Evolutionary conservation across 2,888 invertebrate species (phyloP).

Genomic region (Caenorhabditis auriculariae): DNA sequence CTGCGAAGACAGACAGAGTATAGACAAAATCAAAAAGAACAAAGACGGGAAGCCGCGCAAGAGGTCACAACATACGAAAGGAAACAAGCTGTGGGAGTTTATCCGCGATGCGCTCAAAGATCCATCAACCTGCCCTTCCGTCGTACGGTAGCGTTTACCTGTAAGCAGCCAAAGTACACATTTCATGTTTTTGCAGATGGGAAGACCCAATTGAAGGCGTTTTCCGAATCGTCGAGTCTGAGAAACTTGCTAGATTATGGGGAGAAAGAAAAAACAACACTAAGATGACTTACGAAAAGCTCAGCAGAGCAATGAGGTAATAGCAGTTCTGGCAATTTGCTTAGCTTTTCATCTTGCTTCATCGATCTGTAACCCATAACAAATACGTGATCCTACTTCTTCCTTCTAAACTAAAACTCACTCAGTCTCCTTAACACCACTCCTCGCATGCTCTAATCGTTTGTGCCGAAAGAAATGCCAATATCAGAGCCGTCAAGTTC

Average conservation of each 20-base stretch:
- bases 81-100: slow-evolving; percentile 78
- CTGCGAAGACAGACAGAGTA: background rate
- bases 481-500: too few relatives aligned
- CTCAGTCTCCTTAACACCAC: too few relatives aligned
- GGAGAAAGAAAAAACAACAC: slow-evolving; percentile 82
- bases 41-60: slow-evolving; percentile 62
- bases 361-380: too few relatives aligned
- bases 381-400: too few relatives aligned
- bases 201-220: slow-evolving; percentile 81
- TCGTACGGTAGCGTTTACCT: slow-evolving; percentile 72
- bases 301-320: slow-evolving; percentile 85
- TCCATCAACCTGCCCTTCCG: slow-evolving; percentile 76
- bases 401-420: too few relatives aligned
- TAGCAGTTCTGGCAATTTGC: background rate
- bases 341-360: background rate
- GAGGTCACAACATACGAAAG: slow-evolving; percentile 63
- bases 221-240: slow-evolving; percentile 84
- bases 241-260: slow-evolving; percentile 84
- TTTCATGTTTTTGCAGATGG: slow-evolving; percentile 72
- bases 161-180: slow-evolving; percentile 9
- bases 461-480: too few relatives aligned
- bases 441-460: too few relatives aligned
- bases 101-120: slow-evolving; percentile 79
- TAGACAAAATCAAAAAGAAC: slow-evolving; percentile 44
- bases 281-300: slow-evolving; percentile 88